These are phyloP conservation scores for Molorchus minor DNA, from an alignment of 2,888 invertebrate genomes.

Conservation along the genomic window DNA sequence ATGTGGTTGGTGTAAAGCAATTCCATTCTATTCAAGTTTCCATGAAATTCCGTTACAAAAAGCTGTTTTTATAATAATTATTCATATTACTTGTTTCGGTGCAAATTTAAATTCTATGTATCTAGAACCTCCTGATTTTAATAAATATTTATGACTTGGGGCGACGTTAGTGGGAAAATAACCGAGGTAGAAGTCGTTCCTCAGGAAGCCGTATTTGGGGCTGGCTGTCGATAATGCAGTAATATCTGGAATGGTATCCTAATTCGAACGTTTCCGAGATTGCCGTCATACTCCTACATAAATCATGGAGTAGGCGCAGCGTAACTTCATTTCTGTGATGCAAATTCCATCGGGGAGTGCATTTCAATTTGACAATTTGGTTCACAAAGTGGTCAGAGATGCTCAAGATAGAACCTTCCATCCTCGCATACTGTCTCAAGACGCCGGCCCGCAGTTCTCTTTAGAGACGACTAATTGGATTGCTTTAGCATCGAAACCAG, in stretches of 20 bases:
- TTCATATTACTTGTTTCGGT: conserved; percentile 13
- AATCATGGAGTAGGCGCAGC: no score
- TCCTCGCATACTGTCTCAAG: conserved; percentile 21
- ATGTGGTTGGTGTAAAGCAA: no score
- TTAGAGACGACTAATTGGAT: conserved; percentile 29
- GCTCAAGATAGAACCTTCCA: conserved; percentile 42
- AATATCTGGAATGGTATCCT: conserved; percentile 14
- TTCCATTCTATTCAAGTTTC: no score
- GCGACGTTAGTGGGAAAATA: conserved; percentile 24
- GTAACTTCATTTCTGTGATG: conserved; percentile 31
- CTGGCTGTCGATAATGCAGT: conserved; percentile 31
- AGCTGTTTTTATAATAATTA: conserved; percentile 3
- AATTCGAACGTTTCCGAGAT: no score
- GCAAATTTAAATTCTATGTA: conserved; percentile 18
- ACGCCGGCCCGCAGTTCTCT: conserved; percentile 17
- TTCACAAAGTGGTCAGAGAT: conserved; percentile 36
- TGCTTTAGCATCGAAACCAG: conserved; percentile 18
- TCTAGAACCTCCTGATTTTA: conserved; percentile 16
- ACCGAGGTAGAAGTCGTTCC: conserved; percentile 22
- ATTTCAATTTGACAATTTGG: conserved; percentile 42
- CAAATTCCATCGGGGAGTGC: conserved; percentile 47
- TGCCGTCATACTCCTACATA: no score
- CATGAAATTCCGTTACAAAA: neutral
- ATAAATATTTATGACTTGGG: conserved; percentile 22
- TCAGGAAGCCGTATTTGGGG: conserved; percentile 12